Base-by-base conservation (phyloP, 2,797 vertebrate genomes). In the Aulostomus chinensis region DNA sequence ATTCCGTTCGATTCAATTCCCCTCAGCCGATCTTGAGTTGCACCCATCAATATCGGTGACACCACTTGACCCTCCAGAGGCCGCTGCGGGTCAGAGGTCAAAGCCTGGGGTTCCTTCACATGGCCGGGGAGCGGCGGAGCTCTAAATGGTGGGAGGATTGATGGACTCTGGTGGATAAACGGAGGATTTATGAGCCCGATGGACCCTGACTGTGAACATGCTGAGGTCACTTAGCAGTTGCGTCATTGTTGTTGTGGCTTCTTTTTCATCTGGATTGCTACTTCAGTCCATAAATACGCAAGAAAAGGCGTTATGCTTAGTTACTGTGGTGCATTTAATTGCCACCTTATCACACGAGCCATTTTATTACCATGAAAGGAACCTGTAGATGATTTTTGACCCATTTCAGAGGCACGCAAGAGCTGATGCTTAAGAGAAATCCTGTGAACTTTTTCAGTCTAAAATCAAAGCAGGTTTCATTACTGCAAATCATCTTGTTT, bases 171-270 rank as follows among this genome's bases (percentile, higher is more conserved):
- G 9, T 58, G 73, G 62, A 47, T 51, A 61, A 76, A 65, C 21
- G 56, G 54, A 45, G 72, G 78, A 81, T 82, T 86, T 81, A 81
- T 80, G 74, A 47, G 42, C 22, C 49, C 38, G 74, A 78, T 57
- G 77, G 62, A 76, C 53, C 61, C 73, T 71, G 69, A 75, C 71
- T 58, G 69, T 77, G 78, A 71, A 74, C 70, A 34, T 68, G 66
- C 71, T 62, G 51, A 26, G 54, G 60, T 52, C 67, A 54, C 75
- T 59, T 32, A 15, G 33, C 47, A 58, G 64, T 66, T 11, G 29
- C 54, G 30, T 54, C 62, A 35, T 6, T 13, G 15, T 16, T 13
- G 7, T 1, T 36, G 34, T 36, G 7, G n/a, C n/a, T n/a, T n/a
- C n/a, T n/a, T n/a, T n/a, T n/a, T n/a, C n/a, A n/a, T n/a, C n/a